Evolutionary conservation across 2,113 vertebrate species (phyloP).

Genomic region (Miniopterus natalensis): DNA sequence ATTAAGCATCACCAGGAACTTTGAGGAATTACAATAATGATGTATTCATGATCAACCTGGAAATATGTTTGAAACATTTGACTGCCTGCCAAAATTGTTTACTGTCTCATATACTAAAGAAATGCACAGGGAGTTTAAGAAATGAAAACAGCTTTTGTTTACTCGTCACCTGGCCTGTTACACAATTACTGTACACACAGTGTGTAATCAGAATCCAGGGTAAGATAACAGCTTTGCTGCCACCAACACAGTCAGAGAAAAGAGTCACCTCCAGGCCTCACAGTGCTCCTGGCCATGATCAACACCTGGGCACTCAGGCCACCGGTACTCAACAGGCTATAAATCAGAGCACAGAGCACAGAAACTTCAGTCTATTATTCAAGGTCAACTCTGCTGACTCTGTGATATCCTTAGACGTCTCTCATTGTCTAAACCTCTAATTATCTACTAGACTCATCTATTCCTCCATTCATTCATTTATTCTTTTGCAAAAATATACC

Average conservation of each 20-base stretch:
- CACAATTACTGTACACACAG: neutral
- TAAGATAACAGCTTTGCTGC: slow-evolving; percentile 37
- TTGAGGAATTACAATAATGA: slow-evolving; percentile 49
- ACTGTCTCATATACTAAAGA: slow-evolving; percentile 46
- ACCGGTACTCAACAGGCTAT: neutral
- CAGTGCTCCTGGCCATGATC: neutral
- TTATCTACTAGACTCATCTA: neutral
- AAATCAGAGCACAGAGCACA: neutral
- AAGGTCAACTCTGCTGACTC: neutral
- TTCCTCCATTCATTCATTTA: neutral
- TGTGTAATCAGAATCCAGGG: slow-evolving; percentile 32
- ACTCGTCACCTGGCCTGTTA: slow-evolving; percentile 42
- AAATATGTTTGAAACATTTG: slow-evolving; percentile 52
- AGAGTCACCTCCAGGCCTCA: neutral
- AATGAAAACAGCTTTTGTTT: slow-evolving; percentile 63
- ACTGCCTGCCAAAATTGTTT: slow-evolving; percentile 28
- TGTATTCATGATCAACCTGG: neutral
- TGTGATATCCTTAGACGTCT: neutral
- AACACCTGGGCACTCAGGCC: neutral
- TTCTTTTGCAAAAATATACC: slow-evolving; percentile 12
- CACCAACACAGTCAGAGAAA: neutral
- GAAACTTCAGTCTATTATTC: neutral
- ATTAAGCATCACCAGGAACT: slow-evolving; percentile 54
- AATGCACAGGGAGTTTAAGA: neutral
- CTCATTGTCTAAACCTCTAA: neutral